Conservation (phyloP, 2,888 invertebrate genomes). For the Ectropis crepuscularia region DNA sequence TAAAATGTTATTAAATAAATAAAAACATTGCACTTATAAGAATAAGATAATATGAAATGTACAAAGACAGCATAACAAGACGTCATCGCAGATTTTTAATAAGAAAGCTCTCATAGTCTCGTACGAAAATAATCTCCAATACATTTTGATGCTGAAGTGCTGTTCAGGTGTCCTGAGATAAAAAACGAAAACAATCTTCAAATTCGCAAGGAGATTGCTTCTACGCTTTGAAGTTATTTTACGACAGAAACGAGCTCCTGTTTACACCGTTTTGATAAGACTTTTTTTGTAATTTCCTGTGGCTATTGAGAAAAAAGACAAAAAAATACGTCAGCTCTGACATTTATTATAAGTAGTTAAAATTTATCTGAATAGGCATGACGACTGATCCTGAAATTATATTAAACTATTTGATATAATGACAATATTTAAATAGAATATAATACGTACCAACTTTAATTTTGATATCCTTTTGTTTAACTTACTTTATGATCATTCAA, state of each 20-base stretch:
- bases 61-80: slow-evolving; percentile 16
- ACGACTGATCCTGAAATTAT: too few species aligned
- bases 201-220: slow-evolving; percentile 12
- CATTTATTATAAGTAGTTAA: too few species aligned
- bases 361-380: too few species aligned
- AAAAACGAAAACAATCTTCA: slow-evolving; percentile 27
- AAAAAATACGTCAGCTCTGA: too few species aligned
- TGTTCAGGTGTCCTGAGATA: slow-evolving; percentile 19
- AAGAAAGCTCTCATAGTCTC: slow-evolving; percentile 10
- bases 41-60: slow-evolving; percentile 5
- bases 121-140: slow-evolving; percentile 21
- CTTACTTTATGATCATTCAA: too few species aligned
- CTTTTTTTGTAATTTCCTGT: too few species aligned
- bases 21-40: background rate
- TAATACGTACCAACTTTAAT: too few species aligned
- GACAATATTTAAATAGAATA: too few species aligned
- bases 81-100: slow-evolving; percentile 9
- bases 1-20: background rate
- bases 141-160: slow-evolving; percentile 24
- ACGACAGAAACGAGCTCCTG: slow-evolving; percentile 7
- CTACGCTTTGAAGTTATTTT: slow-evolving; percentile 19
- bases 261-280: slow-evolving; percentile 12
- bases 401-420: too few species aligned
- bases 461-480: too few species aligned
- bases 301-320: too few species aligned